Percentiles rank a stretch among this genome's conserved stretches.
Evolutionary conservation across 92 coral and sea anemone genomes (phyloP).

Genomic region (Parazoanthus atlanticus): DNA sequence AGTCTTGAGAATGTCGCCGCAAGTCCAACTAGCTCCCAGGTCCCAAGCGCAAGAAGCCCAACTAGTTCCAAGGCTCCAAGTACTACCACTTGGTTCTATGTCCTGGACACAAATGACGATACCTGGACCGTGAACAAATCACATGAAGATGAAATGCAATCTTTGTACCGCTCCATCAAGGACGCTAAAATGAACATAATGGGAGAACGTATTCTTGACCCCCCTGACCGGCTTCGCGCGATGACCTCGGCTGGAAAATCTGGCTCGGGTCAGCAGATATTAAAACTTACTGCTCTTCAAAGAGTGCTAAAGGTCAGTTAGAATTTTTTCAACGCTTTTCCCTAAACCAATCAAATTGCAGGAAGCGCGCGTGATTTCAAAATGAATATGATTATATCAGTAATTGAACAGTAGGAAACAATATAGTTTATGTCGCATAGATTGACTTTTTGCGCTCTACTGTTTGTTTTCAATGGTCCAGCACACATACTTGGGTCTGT

Average conservation of each 20-base stretch:
- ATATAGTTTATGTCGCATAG: no score
- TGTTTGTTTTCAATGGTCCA: no score
- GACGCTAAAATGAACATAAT: conserved; percentile 76
- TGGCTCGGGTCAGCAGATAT: conserved; percentile 41
- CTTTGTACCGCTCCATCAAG: conserved; percentile 71
- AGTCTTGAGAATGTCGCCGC: not conserved
- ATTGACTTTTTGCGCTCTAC: no score
- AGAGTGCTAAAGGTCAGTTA: conserved; percentile 84
- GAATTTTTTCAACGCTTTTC: not conserved
- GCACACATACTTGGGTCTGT: no score
- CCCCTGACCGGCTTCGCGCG: conserved; percentile 72
- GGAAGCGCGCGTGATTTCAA: no score
- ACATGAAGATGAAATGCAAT: conserved; percentile 75
- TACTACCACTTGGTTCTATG: conserved; percentile 67
- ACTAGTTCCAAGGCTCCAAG: not conserved
- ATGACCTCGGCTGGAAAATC: conserved; percentile 63
- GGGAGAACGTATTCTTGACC: conserved; percentile 74
- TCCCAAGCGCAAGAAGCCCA: not conserved
- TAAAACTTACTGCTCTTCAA: conserved; percentile 67
- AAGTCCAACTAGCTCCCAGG: conserved; percentile 5
- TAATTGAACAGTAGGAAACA: no score
- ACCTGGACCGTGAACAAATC: conserved; percentile 56
- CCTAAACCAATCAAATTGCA: no score
- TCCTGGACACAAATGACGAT: conserved; percentile 53
- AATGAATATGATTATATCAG: no score